phyloP scores from a whole-genome alignment of 2,113 vertebrate species.

The Tragulus kanchil region DNA sequence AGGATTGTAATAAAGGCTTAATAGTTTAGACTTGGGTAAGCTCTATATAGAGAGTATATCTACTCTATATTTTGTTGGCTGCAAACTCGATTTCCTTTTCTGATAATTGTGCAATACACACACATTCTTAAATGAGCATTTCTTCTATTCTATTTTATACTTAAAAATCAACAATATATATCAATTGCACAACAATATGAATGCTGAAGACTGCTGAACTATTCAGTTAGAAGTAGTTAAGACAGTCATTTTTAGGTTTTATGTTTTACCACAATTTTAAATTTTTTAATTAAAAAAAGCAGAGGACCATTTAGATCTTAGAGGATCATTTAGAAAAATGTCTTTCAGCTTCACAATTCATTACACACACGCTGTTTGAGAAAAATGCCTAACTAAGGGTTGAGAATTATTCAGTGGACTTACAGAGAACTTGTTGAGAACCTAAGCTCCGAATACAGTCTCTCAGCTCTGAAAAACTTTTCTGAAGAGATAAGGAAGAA shows the following conservation, averaged over 20 bases:
- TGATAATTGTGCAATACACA: background rate
- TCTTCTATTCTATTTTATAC: background rate
- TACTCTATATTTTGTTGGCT: background rate
- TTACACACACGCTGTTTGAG: background rate
- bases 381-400: background rate
- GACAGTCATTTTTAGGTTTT: background rate
- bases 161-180: background rate
- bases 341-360: background rate
- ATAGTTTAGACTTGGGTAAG: background rate
- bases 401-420: background rate
- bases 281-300: background rate
- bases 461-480: background rate
- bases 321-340: background rate
- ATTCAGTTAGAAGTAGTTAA: background rate
- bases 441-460: background rate
- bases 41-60: too few species aligned
- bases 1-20: conserved; percentile 13
- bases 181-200: background rate
- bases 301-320: background rate
- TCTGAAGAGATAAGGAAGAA: background rate
- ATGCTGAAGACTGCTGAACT: background rate
- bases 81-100: background rate
- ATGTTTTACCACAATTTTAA: background rate
- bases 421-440: background rate
- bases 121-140: background rate